phyloP scores from a whole-genome alignment of 2,113 vertebrate genomes.

The Nibea coibor region DNA sequence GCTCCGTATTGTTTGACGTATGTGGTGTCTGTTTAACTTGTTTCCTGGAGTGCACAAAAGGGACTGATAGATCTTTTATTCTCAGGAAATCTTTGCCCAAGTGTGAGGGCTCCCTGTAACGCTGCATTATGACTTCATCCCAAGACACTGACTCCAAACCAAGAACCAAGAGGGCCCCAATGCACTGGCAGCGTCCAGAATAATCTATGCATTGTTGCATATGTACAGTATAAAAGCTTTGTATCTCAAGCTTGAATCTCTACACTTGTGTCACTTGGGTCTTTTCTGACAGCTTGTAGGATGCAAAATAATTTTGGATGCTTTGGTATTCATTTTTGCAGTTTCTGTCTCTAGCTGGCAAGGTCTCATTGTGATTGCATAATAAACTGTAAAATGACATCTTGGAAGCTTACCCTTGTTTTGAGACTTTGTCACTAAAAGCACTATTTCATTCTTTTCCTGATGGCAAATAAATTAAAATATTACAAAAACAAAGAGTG shows the following conservation, averaged over 20 bases:
- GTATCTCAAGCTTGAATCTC: neutral
- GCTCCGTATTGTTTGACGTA: constrained; percentile 15
- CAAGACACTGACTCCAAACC: neutral
- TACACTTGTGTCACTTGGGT: neutral
- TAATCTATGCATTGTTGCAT: constrained; percentile 25
- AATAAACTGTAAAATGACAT: too few relatives aligned
- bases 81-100: constrained; percentile 9
- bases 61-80: constrained; percentile 37
- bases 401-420: too few relatives aligned
- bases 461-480: too few relatives aligned
- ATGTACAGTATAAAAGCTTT: neutral
- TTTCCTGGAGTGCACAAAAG: constrained; percentile 32
- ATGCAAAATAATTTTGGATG: neutral
- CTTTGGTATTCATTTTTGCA: neutral
- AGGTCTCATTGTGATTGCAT: too few relatives aligned
- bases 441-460: too few relatives aligned
- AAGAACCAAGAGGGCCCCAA: neutral
- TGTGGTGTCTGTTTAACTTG: constrained; percentile 34
- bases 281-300: neutral
- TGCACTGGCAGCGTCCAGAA: constrained; percentile 5
- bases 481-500: too few relatives aligned
- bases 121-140: neutral
- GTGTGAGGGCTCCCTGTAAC: neutral
- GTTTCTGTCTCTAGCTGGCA: neutral
- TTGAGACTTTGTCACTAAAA: too few relatives aligned